Base-by-base conservation (phyloP, 2,113 vertebrate genomes). In the Thermophis baileyi region DNA sequence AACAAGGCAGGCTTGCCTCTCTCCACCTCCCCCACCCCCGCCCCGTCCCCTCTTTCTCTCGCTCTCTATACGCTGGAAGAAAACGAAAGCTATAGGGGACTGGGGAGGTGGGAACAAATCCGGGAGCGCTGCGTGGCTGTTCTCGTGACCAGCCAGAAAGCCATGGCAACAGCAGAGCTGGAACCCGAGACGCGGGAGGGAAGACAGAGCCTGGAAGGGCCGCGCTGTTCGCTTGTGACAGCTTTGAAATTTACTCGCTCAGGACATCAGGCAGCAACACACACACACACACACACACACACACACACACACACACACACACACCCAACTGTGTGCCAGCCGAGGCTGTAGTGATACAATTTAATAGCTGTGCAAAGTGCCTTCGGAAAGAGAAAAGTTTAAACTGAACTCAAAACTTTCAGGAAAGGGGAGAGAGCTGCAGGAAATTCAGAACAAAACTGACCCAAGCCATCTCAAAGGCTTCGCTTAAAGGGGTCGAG, bases 181-280 rank as follows among this genome's bases (percentile, higher is more conserved):
- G 44, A 25, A 63, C 2, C 44, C 9, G 9, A 69, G 63, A 6
- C 14, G 22, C 4, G 88, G 22, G 74, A 22, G 49, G 16, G 16
- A 35, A 30, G 22, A 1, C 3, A 20, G 25, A 81, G 87, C 49
- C 91, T 54, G 47, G 54, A 54, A 81, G 57, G 87, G 40, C 60
- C 60, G 27, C 50, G 60, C 47, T 47, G n/a, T 89, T 85, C 63
- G 47, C 50, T 60, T 85, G 63, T 89, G 92, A 89, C 87, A 89
- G 92, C 60, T 92, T 74, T 92, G 44, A 89, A 89, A 92, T 85
- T 55, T 92, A 92, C 63, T 85, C 63, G 81, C 27, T 92, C 91
- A 55, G 50, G 63, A 89, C 63, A 35, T 40, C 63, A 85, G 87
- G 91, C 87, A 81, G 40, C 14, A 89, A 85, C n/a, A 44, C 47